Base-by-base conservation (phyloP, 2,888 invertebrate species). In the Oscheius onirici region DNA sequence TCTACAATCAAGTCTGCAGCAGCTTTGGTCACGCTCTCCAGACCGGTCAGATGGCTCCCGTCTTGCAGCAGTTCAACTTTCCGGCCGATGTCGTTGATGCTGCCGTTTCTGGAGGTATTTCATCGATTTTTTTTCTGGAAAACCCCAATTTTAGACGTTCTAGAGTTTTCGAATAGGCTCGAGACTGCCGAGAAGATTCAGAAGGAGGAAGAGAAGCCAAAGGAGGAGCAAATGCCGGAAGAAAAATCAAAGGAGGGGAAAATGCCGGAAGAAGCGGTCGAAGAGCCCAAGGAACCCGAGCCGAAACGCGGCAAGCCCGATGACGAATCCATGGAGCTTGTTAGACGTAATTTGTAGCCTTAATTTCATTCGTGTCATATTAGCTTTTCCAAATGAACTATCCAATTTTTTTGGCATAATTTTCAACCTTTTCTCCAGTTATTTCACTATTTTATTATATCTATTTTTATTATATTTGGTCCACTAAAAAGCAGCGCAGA, bases 41-140 rank as follows among this genome's bases (percentile, higher is more conserved):
- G 88, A 95, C 96, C n/a, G 97, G 97, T 1, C 96, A 99, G 89
- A 91, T 97, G 86, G 97, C 95, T 51, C 96, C 97, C 0, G 93
- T 97, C 69, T 93, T 99, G 81, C 92, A 93, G 73, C 97, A 99
- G 89, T 94, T 99, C 88, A 93, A 94, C 68, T 91, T 97, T 44
- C 93, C 94, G 54, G 90, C 92, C 2, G 95, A 95, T 75, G 96
- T 95, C 2, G 93, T 95, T 0, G 91, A 92, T 22, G 96, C 97
- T 10, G 97, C 97, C 3, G 92, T 92, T 83, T 92, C 92, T 63
- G 97, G 97, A 65, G 83, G 84, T 69, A 6, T 34, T 34, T 34
- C 5, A 8, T 34, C 34, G 5, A 34, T 34, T 8, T 34, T 34
- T 34, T 34, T 34, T 34, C n/a, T n/a, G n/a, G n/a, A n/a, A 34